Base-by-base conservation (phyloP, 2,113 vertebrate genomes). In the Hippocampus zosterae region DNA sequence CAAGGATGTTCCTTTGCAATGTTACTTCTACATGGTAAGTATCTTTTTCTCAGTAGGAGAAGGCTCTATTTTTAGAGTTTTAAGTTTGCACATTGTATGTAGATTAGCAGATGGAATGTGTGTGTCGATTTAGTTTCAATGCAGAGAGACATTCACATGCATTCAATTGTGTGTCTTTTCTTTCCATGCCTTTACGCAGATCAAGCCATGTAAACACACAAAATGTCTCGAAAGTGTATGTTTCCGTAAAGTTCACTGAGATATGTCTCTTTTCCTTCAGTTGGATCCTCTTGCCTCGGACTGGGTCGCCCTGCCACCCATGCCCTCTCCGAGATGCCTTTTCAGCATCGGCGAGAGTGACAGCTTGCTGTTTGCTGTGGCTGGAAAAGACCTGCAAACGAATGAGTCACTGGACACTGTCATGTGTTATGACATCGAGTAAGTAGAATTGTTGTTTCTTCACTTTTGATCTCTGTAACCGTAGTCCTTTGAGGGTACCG, bases 381-480 rank as follows among this genome's bases (percentile, higher is more conserved):
- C 95, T 56, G 97, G 97, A 83, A 98, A 98, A 88, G 96, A 99
- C 85, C 94, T 99, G 67, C 96, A 98, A 84, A 95, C 92, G 27
- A 96, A 96, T 72, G 95, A 95, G 83, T 97, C 96, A 0, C 88
- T 99, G 67, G 96, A 99, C 85, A 92, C 92, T 1, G 95, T 98
- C 0, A 73, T 99, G 89, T 97, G 95, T 91, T 99, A 93, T 61
- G 97, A 99, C 75, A 82, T 89, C 0, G 92, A 91, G 97, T 99
- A 87, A 87, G 96, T 90, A 0, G 21, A 82, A 69, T 55, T 55
- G 10, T 25, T 50, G 44, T 61, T 65, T 25, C 5, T 44, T 52
- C 19, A 11, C 15, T 3, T 6, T 4, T 62, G 5, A 19, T n/a
- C 12, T 2, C 27, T 2, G 40, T 21, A 1, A 16, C 23, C 23